Base-by-base conservation (phyloP, 2,797 vertebrate species). In the Onychomys torridus region DNA sequence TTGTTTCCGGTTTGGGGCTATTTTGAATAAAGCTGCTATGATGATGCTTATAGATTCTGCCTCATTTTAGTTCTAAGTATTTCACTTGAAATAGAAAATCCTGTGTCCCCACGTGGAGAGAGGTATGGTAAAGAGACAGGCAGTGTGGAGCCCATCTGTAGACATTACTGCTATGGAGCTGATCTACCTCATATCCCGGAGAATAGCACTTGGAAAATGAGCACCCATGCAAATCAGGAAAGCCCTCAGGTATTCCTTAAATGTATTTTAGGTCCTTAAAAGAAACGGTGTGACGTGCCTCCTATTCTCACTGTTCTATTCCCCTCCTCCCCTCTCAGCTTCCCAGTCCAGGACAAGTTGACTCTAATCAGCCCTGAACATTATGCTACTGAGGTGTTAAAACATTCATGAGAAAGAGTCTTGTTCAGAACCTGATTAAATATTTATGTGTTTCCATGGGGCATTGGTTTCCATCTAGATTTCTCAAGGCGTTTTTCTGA, bases 361-460 rank as follows among this genome's bases (percentile, higher is more conserved):
- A 79, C 77, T 92, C n/a, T 97, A 34, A 88, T 96, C 77, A 97
- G 91, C 73, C 40, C 86, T 59, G 61, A 94, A 82, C 43, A 83
- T 71, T 94, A 67, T 78, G 59, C 94, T 82, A 65, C 87, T 4
- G 6, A 93, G 52, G 57, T 83, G 21, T 96, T 98, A 89, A 97
- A 97, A 95, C 90, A 97, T 98, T 98, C 78, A 97, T 96, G 78
- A 96, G 79, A 34, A 52, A 92, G 96, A 93, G 95, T 96, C 94
- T 89, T 95, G 81, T 96, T 97, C 96, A 75, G 95, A 95, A 85
- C 90, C 94, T 91, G 82, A 94, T 97, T 85, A 98, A 98, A 98
- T 95, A 98, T 97, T 97, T 71, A 98, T 90, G 94, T 96, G 96
- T 97, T 97, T 97, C 97, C 93, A 97, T 79, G 90, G 95, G 92